Conservation (phyloP, 2,113 vertebrate genomes). For the Mus spicilegus region DNA sequence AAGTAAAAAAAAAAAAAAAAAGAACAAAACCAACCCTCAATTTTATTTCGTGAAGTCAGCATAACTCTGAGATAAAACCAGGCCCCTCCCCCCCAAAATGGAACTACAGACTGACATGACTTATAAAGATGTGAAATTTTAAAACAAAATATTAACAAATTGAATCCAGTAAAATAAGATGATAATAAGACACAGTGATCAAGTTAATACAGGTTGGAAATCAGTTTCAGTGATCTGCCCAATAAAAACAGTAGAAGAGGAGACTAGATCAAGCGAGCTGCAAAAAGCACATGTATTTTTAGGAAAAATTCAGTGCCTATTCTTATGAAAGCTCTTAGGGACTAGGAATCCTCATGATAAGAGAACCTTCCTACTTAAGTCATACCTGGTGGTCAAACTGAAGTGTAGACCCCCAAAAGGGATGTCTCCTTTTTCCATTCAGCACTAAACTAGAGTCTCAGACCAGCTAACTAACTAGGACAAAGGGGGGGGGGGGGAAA, state of each 20-base stretch:
- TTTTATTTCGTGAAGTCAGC: slow-evolving; percentile 44
- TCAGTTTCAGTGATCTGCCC: neutral
- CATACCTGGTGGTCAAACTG: neutral
- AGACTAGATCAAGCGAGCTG: slow-evolving; percentile 23
- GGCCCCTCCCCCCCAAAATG: neutral
- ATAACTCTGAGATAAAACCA: slow-evolving; percentile 56
- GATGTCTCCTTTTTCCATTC: neutral
- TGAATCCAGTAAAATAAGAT: slow-evolving; percentile 38
- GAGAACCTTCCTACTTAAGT: neutral
- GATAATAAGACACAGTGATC: slow-evolving; percentile 23
- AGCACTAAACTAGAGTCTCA: neutral
- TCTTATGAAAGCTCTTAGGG: slow-evolving; percentile 23
- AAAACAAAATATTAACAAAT: slow-evolving; percentile 46
- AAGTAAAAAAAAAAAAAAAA: neutral
- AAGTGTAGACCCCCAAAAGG: neutral
- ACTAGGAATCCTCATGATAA: neutral
- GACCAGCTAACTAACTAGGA: slow-evolving; percentile 46
- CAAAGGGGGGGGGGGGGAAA: no score
- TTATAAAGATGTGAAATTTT: slow-evolving; percentile 28
- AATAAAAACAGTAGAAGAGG: neutral
- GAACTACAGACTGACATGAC: neutral
- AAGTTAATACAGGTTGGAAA: slow-evolving; percentile 30
- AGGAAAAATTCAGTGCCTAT: slow-evolving; percentile 8
- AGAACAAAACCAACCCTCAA: neutral
- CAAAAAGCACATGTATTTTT: slow-evolving; percentile 1